A percentile compares a stretch with the other conserved stretches of the same genome.
Evolutionary conservation across 2,888 invertebrate genomes (phyloP).

Genomic region (Pseudococcus viburni): DNA sequence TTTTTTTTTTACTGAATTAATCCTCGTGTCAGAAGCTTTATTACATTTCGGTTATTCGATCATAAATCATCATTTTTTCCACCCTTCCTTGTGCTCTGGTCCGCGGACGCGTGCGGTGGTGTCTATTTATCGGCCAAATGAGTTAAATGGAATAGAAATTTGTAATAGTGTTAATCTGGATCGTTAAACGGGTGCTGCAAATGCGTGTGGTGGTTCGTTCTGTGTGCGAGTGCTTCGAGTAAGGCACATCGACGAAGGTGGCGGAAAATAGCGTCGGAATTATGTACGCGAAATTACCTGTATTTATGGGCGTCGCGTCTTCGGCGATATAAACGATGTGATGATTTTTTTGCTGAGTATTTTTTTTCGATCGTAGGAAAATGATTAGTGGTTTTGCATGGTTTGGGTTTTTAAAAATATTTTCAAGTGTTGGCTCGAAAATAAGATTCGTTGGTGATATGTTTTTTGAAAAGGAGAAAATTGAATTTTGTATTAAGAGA

Average conservation of each 20-base stretch:
- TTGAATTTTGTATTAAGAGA: too few relatives aligned
- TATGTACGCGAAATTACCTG: background rate
- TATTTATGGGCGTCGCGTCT: background rate
- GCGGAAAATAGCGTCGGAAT: background rate
- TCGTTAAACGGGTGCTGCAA: conserved; percentile 22
- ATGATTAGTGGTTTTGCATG: too few relatives aligned
- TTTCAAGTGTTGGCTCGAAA: too few relatives aligned
- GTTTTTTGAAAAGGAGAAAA: too few relatives aligned
- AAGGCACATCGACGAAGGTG: background rate
- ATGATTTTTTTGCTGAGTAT: too few relatives aligned
- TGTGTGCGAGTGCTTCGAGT: background rate
- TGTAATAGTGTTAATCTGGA: conserved; percentile 51
- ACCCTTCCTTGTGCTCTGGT: background rate
- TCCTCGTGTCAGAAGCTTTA: conserved; percentile 44
- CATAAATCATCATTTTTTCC: conserved; percentile 49
- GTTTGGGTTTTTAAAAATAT: too few relatives aligned
- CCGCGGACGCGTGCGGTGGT: background rate
- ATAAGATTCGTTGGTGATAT: too few relatives aligned
- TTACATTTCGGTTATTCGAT: conserved; percentile 27
- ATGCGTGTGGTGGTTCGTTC: background rate
- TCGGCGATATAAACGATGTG: too few relatives aligned
- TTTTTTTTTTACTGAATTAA: conserved; percentile 53
- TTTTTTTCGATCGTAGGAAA: too few relatives aligned
- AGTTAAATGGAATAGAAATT: conserved; percentile 53
- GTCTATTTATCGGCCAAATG: conserved; percentile 41